phyloP scores from a whole-genome alignment of 2,888 invertebrate species.

The Hymenopus coronatus region DNA sequence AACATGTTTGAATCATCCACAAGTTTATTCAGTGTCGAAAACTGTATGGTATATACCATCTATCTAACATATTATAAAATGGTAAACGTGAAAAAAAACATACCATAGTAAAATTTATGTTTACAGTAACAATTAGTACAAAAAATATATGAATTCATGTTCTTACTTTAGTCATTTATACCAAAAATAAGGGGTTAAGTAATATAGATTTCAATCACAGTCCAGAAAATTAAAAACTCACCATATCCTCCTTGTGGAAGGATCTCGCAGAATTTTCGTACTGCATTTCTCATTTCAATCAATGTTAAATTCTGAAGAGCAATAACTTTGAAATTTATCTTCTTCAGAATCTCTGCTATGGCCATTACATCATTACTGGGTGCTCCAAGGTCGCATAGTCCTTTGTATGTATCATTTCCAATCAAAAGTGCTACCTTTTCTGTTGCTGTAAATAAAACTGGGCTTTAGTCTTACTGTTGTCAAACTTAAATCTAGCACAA shows the following conservation, averaged over 20 bases:
- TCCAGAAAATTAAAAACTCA: conserved; percentile 30
- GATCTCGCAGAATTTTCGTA: conserved; percentile 40
- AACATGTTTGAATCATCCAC: too few relatives aligned
- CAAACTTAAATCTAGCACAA: too few relatives aligned
- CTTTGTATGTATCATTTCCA: conserved; percentile 42
- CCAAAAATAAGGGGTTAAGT: not conserved
- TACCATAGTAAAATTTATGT: too few relatives aligned
- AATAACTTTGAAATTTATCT: conserved; percentile 44
- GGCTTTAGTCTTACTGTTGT: not conserved
- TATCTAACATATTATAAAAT: too few relatives aligned
- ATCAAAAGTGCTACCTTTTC: conserved; percentile 44
- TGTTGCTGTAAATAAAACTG: conserved; percentile 25
- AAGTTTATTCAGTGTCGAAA: too few relatives aligned
- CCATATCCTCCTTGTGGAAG: conserved; percentile 45
- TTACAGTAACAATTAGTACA: not conserved
- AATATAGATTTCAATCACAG: not conserved
- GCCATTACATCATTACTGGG: conserved; percentile 42
- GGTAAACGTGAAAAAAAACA: too few relatives aligned
- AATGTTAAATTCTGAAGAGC: conserved; percentile 42
- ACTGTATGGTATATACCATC: too few relatives aligned
- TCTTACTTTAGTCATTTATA: not conserved
- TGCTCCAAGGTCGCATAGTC: conserved; percentile 39
- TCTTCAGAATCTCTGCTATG: conserved; percentile 40
- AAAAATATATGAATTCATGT: not conserved
- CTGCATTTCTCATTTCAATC: conserved; percentile 43